Evolutionary conservation across 2,797 vertebrate genomes (phyloP), one percentile per base, ranked within the genome.

Genomic region (Macroramphosus scolopax): DNA sequence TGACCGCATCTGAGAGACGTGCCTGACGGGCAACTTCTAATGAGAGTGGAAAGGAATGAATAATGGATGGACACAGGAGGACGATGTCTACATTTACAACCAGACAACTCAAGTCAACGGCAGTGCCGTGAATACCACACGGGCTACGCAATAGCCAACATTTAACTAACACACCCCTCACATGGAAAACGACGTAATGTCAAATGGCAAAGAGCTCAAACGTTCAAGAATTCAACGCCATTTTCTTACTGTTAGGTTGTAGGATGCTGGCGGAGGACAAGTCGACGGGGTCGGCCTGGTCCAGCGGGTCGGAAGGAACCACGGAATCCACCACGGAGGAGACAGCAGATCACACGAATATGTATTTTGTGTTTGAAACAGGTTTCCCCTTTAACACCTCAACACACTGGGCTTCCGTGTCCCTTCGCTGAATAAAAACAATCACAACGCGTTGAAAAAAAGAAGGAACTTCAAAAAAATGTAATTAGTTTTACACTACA

Each of bases 171-270:
- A 5, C 28, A 6, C 2, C 3, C 2, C 5, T 2, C 8, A 22
- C 6, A 26, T 14, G 12, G 20, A 22, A 0, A 18, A 30, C 7
- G 13, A 16, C 5, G 1, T 1, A 5, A 6, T 15, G 11, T 2
- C 15, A 28, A 5, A 6, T 15, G 11, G 3, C 15, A 28, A 15
- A 12, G 24, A 1, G 15, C 6, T 15, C 1, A 10, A 16, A 12
- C 6, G 14, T 4, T 1, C 0, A 14, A 5, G 39, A 0, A 51
- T 36, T 35, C 26, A 32, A 39, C 58, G 17, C 1, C 6, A 9
- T 40, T 41, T 29, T 59, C 87, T 87, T 88, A 90, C 87, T 76
- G 69, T 74, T 44, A 48, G 52, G 17, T 39, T 50, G 69, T 10
- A 51, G 56, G 76, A 75, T 81, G 76, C 67, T 76, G 52, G 25